A percentile compares a stretch with the other conserved stretches of the same genome.
Conservation (phyloP, 2,113 vertebrate species). For the Corydoras sp. region DNA sequence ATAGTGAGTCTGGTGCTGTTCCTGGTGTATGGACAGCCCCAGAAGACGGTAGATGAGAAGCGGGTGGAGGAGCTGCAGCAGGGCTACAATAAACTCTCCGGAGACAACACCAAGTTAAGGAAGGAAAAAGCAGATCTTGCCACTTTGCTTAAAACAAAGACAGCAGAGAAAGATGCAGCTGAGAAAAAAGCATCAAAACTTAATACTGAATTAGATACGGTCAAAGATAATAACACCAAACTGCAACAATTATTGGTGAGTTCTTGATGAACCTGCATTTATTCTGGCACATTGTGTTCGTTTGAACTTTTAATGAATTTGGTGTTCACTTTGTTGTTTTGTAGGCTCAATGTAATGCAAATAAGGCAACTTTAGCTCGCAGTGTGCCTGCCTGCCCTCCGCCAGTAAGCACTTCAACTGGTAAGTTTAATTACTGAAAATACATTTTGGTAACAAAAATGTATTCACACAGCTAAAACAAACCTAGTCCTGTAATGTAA, state of each 20-base stretch:
- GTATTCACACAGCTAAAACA: background rate
- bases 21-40: constrained; percentile 83
- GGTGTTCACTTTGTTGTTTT: background rate
- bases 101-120: constrained; percentile 47
- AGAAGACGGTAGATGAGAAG: constrained; percentile 67
- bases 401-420: constrained; percentile 1
- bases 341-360: constrained; percentile 36
- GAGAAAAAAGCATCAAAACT: constrained; percentile 51
- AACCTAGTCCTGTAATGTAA: too few relatives aligned
- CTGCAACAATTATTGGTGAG: constrained; percentile 49
- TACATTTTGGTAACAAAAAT: background rate
- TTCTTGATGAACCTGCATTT: background rate
- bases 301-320: background rate
- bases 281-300: background rate
- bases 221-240: constrained; percentile 1
- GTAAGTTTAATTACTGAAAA: constrained; percentile 42
- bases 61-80: constrained; percentile 68
- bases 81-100: constrained; percentile 56
- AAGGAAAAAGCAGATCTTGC: constrained; percentile 58
- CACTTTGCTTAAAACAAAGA: constrained; percentile 53
- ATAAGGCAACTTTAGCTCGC: constrained; percentile 5
- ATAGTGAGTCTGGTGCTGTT: constrained; percentile 91
- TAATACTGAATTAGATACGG: constrained; percentile 42
- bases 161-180: constrained; percentile 51
- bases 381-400: background rate